Base-by-base conservation (phyloP, 1,140 invertebrate species). In the Chymomyza costata region DNA sequence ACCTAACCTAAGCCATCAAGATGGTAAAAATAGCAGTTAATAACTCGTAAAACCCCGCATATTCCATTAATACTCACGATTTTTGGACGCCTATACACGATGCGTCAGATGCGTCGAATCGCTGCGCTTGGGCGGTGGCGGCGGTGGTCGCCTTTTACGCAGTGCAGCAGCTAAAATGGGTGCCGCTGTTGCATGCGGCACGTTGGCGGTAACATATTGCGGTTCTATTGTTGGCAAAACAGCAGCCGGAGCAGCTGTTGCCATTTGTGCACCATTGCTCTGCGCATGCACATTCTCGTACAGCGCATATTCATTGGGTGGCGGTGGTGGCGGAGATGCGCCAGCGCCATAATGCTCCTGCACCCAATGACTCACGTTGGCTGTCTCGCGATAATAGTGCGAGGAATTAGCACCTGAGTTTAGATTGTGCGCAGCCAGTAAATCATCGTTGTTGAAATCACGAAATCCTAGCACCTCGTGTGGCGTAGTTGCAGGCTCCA, bases 401-500 rank as follows among this genome's bases (percentile, higher is more conserved):
- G 84, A 81, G 0, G 74, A 81, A 8, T 80, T 81, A 2, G 71
- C 65, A 0, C 76, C 81, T 18, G 69, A 76, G 15, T 84, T 84
- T 3, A 84, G 60, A 38, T 84, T 78, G 49, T 82, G 76, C 3
- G 64, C 68, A 8, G 69, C 64, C 13, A 85, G 61, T 6, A 85
- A 64, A 14, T 80, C 83, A 41, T 78, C 66, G 39, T 80, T 80
- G 41, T 73, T 83, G 13, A 85, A 93, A 74, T 94, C 93, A 16
- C 95, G 86, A 70, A 97, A 97, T 1, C 95, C 95, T 0, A 97
- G 88, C 0, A 97, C 94, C 78, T 96, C 94, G 76, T 96, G 94
- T 0, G 95, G 94, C 13, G 93, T 95, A 0, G 93, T 94, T 7
- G 92, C 90, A 11, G 91, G 90, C 80, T 96, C 94, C 1, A 92